A percentile compares a stretch with the other conserved stretches of the same genome.
Evolutionary conservation across 2,113 vertebrate genomes (phyloP).

Genomic region (Heterocephalus glaber): DNA sequence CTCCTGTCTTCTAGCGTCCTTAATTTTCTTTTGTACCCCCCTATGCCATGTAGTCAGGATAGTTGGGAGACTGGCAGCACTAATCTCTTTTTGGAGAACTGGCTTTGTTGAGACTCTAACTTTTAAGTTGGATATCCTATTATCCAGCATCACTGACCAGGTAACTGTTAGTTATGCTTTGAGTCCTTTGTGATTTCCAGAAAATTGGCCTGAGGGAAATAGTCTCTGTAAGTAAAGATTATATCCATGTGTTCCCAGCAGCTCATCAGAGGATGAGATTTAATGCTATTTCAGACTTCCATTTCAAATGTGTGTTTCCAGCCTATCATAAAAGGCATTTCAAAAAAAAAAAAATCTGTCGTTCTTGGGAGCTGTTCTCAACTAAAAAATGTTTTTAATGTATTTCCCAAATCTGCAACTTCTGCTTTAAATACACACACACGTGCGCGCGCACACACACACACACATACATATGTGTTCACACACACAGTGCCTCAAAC

Average conservation of each 20-base stretch:
- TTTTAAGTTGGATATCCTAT: constrained; percentile 44
- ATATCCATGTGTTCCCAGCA: constrained; percentile 13
- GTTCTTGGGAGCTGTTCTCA: constrained; percentile 18
- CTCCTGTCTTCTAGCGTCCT: background rate
- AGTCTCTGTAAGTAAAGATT: constrained; percentile 64
- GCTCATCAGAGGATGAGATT: constrained; percentile 65
- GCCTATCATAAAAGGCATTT: constrained; percentile 46
- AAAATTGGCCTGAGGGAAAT: constrained; percentile 65
- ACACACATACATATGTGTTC: background rate
- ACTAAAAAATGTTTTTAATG: background rate
- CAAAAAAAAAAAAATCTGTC: constrained; percentile 43
- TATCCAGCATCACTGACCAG: constrained; percentile 56
- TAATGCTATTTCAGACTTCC: constrained; percentile 59
- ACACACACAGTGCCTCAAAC: background rate
- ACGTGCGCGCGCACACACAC: background rate
- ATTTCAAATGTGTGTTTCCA: constrained; percentile 67
- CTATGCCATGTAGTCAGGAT: accelerated
- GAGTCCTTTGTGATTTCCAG: constrained; percentile 54
- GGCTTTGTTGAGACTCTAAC: background rate
- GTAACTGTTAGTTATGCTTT: constrained; percentile 62
- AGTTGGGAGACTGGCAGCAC: background rate
- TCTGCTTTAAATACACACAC: background rate
- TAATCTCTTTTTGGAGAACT: background rate
- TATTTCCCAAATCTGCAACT: constrained; percentile 17
- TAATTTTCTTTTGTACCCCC: background rate